Conservation (phyloP, 2,797 vertebrate genomes). For the Chaetodon trifasciatus region DNA sequence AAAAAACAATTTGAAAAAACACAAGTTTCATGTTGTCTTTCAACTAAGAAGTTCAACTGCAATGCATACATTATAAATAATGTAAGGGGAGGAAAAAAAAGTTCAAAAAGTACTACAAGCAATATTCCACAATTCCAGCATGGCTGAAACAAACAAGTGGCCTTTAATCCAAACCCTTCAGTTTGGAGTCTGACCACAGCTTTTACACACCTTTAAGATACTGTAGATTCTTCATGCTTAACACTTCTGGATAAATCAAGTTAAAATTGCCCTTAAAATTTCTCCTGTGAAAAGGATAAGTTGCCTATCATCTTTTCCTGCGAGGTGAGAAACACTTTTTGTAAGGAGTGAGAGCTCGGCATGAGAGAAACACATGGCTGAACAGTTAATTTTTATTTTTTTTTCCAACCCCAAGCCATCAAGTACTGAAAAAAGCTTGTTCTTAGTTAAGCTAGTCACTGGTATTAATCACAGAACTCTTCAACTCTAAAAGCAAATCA, state of each 20-base stretch:
- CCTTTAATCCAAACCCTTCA: constrained; percentile 73
- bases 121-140: constrained; percentile 85
- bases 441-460: constrained; percentile 69
- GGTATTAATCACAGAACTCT: constrained; percentile 73
- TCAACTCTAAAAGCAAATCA: constrained; percentile 75
- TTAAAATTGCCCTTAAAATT: constrained; percentile 84
- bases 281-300: constrained; percentile 52
- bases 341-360: constrained; percentile 61
- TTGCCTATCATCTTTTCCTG: constrained; percentile 53
- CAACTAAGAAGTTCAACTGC: constrained; percentile 84
- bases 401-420: constrained; percentile 70
- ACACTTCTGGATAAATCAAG: constrained; percentile 79
- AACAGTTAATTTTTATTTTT: constrained; percentile 53
- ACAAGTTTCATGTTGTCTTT: constrained; percentile 70
- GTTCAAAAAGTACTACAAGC: constrained; percentile 81
- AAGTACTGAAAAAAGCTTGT: constrained; percentile 55
- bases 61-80: constrained; percentile 90
- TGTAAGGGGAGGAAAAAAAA: constrained; percentile 77
- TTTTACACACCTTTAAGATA: constrained; percentile 80
- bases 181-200: constrained; percentile 74
- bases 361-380: constrained; percentile 70
- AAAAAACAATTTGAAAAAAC: constrained; percentile 60
- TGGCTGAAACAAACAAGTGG: constrained; percentile 84
- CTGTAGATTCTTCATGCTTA: constrained; percentile 76
- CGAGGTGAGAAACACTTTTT: constrained; percentile 63